A percentile compares a stretch with the other conserved stretches of the same genome.
These are phyloP conservation scores for Anodontia alba DNA, from an alignment of 2,888 invertebrate species.

Conservation along the genomic window DNA sequence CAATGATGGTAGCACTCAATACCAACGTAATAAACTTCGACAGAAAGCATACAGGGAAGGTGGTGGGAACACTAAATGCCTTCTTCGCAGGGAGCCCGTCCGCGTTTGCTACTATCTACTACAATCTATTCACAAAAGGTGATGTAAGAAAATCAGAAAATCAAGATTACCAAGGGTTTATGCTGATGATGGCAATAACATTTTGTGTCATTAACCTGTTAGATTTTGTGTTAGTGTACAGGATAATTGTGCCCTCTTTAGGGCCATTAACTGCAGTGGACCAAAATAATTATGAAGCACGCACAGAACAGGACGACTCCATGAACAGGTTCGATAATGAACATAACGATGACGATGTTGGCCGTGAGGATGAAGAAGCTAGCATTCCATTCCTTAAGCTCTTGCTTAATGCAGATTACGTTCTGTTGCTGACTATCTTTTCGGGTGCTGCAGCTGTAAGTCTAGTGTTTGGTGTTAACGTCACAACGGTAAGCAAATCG, in stretches of 20 bases:
- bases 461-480: constrained; percentile 49
- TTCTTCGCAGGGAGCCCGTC: constrained; percentile 63
- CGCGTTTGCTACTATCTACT: constrained; percentile 54
- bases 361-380: not conserved
- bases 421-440: constrained; percentile 40
- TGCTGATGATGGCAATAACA: constrained; percentile 52
- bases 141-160: constrained; percentile 23
- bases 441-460: constrained; percentile 50
- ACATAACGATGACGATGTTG: not conserved
- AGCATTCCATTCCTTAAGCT: constrained; percentile 31
- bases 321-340: not conserved
- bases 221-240: constrained; percentile 50
- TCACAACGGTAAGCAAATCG: constrained; percentile 49
- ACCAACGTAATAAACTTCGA: constrained; percentile 61
- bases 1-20: constrained; percentile 59
- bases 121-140: constrained; percentile 36
- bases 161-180: constrained; percentile 41
- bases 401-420: constrained; percentile 33
- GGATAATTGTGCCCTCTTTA: not conserved
- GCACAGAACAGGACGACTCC: not conserved
- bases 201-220: constrained; percentile 49
- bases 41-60: constrained; percentile 50
- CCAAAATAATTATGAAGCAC: not conserved
- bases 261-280: not conserved
- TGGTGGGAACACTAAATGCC: constrained; percentile 58